Conservation (phyloP, 2,797 vertebrate genomes). For the Ctenopoma kingsleyae region DNA sequence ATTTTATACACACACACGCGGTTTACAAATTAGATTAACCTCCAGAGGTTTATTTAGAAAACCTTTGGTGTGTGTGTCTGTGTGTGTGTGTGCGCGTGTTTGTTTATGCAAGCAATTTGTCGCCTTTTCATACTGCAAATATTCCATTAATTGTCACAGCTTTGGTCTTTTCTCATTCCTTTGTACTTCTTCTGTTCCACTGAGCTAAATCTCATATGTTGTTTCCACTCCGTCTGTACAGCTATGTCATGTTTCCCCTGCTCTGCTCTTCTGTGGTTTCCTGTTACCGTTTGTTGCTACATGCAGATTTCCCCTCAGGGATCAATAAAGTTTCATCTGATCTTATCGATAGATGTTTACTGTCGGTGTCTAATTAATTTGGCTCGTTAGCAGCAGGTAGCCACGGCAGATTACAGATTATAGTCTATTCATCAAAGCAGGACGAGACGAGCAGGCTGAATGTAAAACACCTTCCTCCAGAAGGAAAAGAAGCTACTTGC, state of each 20-base stretch:
- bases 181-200: conserved; percentile 39
- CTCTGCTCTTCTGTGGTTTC: conserved; percentile 16
- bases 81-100: conserved; percentile 19
- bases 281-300: conserved; percentile 33
- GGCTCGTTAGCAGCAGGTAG: conserved; percentile 70
- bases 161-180: conserved; percentile 27
- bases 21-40: conserved; percentile 7
- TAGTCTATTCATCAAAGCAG: conserved; percentile 55
- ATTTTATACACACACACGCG: conserved; percentile 13
- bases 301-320: conserved; percentile 47
- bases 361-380: conserved; percentile 69
- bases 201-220: conserved; percentile 26
- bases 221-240: not conserved
- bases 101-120: conserved; percentile 43
- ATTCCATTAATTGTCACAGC: conserved; percentile 50
- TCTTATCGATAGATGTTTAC: conserved; percentile 73
- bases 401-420: conserved; percentile 59
- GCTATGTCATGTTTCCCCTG: not conserved
- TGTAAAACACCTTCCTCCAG: conserved; percentile 37
- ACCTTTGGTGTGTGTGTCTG: conserved; percentile 31
- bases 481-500: not conserved
- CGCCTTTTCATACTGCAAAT: conserved; percentile 52
- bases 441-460: not conserved
- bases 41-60: conserved; percentile 63
- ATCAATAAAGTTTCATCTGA: conserved; percentile 71